These are phyloP conservation scores for Bothrops jararaca DNA, from an alignment of 2,113 vertebrate genomes.

Conservation along the genomic window DNA sequence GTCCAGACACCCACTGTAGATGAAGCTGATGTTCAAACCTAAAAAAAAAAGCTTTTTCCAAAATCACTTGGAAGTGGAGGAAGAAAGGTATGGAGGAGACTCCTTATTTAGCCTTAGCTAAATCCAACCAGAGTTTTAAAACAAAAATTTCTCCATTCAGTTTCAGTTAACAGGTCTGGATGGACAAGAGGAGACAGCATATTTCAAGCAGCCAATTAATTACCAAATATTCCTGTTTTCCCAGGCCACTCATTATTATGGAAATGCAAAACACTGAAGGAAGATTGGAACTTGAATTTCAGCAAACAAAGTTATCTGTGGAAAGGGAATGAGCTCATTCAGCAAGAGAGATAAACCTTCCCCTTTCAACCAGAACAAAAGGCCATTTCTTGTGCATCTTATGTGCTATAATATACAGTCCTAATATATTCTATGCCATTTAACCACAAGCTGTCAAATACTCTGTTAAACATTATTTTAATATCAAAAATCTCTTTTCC, in stretches of 20 bases:
- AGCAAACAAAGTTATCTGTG: conserved; percentile 29
- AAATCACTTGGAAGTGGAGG: conserved; percentile 1
- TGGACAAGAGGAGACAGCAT: conserved; percentile 42
- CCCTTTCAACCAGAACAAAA: background rate
- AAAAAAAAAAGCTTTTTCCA: conserved; percentile 7
- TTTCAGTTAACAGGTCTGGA: conserved; percentile 37
- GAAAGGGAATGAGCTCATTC: conserved; percentile 31
- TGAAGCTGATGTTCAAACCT: background rate
- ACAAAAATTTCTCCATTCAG: conserved; percentile 8
- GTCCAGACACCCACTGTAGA: background rate
- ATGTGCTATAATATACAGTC: conserved; percentile 16
- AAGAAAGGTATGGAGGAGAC: background rate
- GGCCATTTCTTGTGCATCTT: background rate
- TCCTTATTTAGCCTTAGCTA: conserved; percentile 1
- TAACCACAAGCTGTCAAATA: background rate
- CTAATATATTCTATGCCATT: background rate
- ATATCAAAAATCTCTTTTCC: background rate
- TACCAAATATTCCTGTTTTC: conserved; percentile 43
- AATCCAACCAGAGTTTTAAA: conserved; percentile 2
- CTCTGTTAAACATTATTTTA: conserved; percentile 22
- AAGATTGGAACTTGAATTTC: conserved; percentile 21
- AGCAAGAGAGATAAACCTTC: conserved; percentile 18
- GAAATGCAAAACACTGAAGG: conserved; percentile 23
- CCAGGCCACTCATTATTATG: conserved; percentile 43
- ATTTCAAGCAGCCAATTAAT: conserved; percentile 57